These are phyloP conservation scores for Ceratothoa steindachneri DNA, from an alignment of 2,888 invertebrate species.

Conservation along the genomic window DNA sequence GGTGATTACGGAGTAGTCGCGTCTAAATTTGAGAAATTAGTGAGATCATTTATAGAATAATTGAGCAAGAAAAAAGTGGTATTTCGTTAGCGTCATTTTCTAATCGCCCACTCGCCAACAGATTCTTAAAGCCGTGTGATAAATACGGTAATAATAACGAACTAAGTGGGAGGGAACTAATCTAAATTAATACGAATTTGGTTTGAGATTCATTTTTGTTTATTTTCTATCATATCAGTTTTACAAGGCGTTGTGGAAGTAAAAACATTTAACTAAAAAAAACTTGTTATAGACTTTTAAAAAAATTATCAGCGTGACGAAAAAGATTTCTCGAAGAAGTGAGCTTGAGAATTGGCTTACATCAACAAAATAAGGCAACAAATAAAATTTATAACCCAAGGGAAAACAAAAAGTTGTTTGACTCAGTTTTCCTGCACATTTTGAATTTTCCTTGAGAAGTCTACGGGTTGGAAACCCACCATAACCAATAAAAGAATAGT, in stretches of 20 bases:
- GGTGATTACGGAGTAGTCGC: background rate
- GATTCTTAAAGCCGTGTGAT: background rate
- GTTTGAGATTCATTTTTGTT: background rate
- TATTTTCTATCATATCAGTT: slow-evolving; percentile 6
- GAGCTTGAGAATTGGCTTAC: too few relatives aligned
- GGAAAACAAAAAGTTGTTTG: too few relatives aligned
- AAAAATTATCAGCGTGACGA: background rate
- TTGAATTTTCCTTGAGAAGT: too few relatives aligned
- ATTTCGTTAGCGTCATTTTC: too few relatives aligned
- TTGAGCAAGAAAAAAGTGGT: too few relatives aligned
- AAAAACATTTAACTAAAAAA: slow-evolving; percentile 5
- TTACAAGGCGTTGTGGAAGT: slow-evolving; percentile 11
- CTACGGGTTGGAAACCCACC: too few relatives aligned
- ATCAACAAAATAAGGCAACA: too few relatives aligned
- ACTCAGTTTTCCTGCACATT: too few relatives aligned
- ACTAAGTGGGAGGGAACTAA: background rate
- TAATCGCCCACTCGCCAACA: background rate
- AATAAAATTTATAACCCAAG: too few relatives aligned
- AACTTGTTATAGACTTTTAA: background rate
- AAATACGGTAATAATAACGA: background rate
- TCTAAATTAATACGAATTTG: slow-evolving; percentile 4
- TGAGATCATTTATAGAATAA: too few relatives aligned
- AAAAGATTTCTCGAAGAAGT: background rate
- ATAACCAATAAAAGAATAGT: too few relatives aligned
- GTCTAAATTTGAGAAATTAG: too few relatives aligned